These are phyloP conservation scores for Parnassius apollo DNA, from an alignment of 2,888 invertebrate species.

Conservation along the genomic window DNA sequence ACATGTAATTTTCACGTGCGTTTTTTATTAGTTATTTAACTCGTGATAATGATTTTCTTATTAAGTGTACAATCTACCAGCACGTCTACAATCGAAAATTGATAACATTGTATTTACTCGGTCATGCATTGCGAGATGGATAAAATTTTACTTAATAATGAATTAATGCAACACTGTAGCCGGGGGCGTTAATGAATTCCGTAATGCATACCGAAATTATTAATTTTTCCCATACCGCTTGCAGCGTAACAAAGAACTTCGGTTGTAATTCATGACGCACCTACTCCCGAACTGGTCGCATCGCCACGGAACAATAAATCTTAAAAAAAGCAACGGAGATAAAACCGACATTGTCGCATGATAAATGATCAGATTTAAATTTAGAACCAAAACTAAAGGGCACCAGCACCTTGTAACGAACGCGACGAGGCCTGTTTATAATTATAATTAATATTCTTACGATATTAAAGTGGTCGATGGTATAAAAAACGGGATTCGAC, in stretches of 20 bases:
- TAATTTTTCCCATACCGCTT: constrained; percentile 12
- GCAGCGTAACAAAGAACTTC: constrained; percentile 30
- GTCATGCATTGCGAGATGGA: not conserved
- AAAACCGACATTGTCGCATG: constrained; percentile 77
- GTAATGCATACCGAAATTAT: constrained; percentile 5
- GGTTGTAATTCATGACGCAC: constrained; percentile 41
- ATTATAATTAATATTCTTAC: constrained; percentile 81
- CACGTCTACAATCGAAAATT: too few relatives aligned
- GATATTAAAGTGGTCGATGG: constrained; percentile 75
- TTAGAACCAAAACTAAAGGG: constrained; percentile 67
- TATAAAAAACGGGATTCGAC: constrained; percentile 69
- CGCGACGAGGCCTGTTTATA: constrained; percentile 76
- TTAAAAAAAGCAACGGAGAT: constrained; percentile 63
- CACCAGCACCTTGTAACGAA: constrained; percentile 65
- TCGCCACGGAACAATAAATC: constrained; percentile 37
- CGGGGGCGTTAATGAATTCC: not conserved
- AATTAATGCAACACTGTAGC: too few relatives aligned
- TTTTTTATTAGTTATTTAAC: too few relatives aligned
- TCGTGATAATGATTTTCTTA: too few relatives aligned
- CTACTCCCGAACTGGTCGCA: constrained; percentile 35
- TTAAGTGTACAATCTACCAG: too few relatives aligned
- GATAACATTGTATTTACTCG: too few relatives aligned
- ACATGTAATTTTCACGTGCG: too few relatives aligned
- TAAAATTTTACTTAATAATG: too few relatives aligned
- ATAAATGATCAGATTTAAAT: constrained; percentile 79